Percentiles rank a stretch among this genome's conserved stretches.
Evolutionary conservation across 2,797 vertebrate genomes (phyloP).

Genomic region (Coregonus sp.): DNA sequence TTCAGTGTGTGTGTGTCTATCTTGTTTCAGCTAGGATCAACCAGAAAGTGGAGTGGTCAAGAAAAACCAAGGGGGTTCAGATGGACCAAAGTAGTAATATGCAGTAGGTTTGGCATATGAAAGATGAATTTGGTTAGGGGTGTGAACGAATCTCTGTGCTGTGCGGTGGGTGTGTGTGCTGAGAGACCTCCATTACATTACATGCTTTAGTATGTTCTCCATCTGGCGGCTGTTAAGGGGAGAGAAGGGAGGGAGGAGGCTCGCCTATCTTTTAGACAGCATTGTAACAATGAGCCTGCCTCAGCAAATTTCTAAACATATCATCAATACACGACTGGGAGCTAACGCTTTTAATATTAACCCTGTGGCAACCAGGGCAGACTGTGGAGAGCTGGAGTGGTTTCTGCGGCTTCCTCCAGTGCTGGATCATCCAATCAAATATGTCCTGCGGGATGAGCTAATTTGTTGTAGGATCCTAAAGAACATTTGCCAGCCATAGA

Average conservation of each 20-base stretch:
- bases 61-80: slow-evolving; percentile 27
- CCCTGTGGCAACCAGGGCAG: slow-evolving; percentile 54
- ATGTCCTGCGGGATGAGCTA: slow-evolving; percentile 60
- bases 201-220: slow-evolving; percentile 71
- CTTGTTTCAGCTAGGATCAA: background rate
- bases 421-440: slow-evolving; percentile 65
- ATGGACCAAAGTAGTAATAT: background rate
- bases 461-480: slow-evolving; percentile 65
- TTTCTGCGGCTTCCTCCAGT: slow-evolving; percentile 52
- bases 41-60: background rate
- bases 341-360: slow-evolving; percentile 69
- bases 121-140: slow-evolving; percentile 45
- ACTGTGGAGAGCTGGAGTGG: slow-evolving; percentile 52
- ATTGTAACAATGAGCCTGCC: slow-evolving; percentile 70
- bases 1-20: background rate
- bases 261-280: slow-evolving; percentile 62
- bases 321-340: slow-evolving; percentile 74
- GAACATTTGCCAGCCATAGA: slow-evolving; percentile 58
- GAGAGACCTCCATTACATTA: slow-evolving; percentile 59
- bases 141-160: background rate
- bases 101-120: slow-evolving; percentile 3
- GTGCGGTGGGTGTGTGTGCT: slow-evolving; percentile 54
- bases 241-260: background rate
- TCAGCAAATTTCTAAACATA: slow-evolving; percentile 77
- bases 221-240: slow-evolving; percentile 59